Evolutionary conservation across 2,888 invertebrate genomes (phyloP).

Genomic region (Megastigmus dorsalis): DNA sequence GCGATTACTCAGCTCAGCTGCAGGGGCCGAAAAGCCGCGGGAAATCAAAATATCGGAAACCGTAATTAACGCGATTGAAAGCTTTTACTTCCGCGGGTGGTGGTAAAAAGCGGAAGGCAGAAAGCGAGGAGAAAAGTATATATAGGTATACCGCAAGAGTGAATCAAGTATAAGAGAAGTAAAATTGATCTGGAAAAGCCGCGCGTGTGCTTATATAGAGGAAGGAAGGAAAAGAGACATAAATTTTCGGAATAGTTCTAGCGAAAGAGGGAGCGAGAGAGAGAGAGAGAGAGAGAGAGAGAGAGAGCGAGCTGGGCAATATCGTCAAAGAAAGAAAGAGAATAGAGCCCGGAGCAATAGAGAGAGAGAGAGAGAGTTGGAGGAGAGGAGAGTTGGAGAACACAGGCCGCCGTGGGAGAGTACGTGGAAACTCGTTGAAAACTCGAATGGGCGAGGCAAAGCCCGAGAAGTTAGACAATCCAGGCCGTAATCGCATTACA

Average conservation of each 20-base stretch:
- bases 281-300: conserved; percentile 2
- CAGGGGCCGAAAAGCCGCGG: too few relatives aligned
- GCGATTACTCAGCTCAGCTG: too few relatives aligned
- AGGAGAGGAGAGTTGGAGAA: background rate
- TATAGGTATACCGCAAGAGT: too few relatives aligned
- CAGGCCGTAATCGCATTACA: conserved; percentile 48
- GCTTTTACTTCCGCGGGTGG: too few relatives aligned
- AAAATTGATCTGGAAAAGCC: too few relatives aligned
- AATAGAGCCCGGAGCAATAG: background rate
- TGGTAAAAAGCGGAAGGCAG: too few relatives aligned
- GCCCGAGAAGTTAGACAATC: conserved; percentile 50
- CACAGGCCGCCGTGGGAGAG: background rate
- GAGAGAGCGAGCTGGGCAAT: background rate
- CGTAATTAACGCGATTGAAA: too few relatives aligned
- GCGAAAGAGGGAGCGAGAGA: background rate
- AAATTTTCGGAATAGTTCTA: conserved; percentile 30
- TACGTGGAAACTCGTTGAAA: conserved; percentile 50
- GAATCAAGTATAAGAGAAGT: too few relatives aligned
- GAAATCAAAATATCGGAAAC: too few relatives aligned
- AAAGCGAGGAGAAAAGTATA: too few relatives aligned
- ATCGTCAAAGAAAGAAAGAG: conserved; percentile 10
- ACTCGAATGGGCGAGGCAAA: conserved; percentile 40
- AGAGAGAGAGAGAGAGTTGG: background rate
- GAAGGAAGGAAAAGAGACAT: conserved; percentile 7
- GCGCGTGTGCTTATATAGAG: too few relatives aligned